These are phyloP conservation scores for Cryptus viduatorius DNA, from an alignment of 2,888 invertebrate species.

Conservation along the genomic window DNA sequence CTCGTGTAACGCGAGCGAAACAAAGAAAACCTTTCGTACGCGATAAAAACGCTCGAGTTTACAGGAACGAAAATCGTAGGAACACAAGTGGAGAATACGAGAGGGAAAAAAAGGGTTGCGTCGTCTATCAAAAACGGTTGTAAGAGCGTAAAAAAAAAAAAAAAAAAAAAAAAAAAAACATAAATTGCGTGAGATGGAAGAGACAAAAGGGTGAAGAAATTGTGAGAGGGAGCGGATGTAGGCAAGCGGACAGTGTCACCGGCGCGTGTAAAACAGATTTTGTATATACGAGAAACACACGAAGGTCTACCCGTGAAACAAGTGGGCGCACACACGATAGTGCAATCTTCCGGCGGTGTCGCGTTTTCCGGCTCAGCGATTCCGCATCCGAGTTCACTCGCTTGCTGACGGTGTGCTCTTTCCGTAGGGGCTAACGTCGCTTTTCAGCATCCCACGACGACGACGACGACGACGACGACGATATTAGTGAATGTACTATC, in stretches of 20 bases:
- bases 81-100: not conserved
- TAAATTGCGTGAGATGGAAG: not conserved
- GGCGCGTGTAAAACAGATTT: conserved; percentile 74
- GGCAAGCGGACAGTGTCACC: not conserved
- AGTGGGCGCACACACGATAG: conserved; percentile 79
- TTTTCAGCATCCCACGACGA: conserved; percentile 1
- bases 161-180: too few relatives aligned
- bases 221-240: not conserved
- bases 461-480: not conserved
- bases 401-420: conserved; percentile 32
- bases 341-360: conserved; percentile 82
- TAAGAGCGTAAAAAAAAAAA: too few relatives aligned
- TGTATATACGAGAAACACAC: conserved; percentile 65
- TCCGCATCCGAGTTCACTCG: conserved; percentile 64
- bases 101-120: too few relatives aligned
- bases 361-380: conserved; percentile 81
- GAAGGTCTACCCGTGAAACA: conserved; percentile 74
- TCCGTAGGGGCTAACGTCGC: conserved; percentile 17
- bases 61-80: not conserved
- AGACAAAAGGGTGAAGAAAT: conserved; percentile 23
- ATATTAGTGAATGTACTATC: not conserved
- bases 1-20: not conserved
- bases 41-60: not conserved
- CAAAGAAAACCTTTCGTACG: not conserved
- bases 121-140: too few relatives aligned